A percentile compares a stretch with the other conserved stretches of the same genome.
These are phyloP conservation scores for Dendropsophus ebraccatus DNA, from an alignment of 2,113 vertebrate species.

Conservation along the genomic window DNA sequence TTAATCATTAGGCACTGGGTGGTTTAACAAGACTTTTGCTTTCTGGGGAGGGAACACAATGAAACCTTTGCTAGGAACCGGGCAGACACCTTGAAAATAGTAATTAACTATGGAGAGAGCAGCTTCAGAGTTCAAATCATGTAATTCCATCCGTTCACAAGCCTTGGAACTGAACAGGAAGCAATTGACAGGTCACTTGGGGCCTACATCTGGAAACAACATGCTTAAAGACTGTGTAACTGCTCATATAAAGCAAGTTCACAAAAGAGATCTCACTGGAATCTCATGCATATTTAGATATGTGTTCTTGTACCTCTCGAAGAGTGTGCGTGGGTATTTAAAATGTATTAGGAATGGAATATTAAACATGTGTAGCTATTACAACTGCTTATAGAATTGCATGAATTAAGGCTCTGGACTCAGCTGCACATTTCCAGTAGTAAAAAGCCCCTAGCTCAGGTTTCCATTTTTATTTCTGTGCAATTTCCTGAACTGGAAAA, in stretches of 20 bases:
- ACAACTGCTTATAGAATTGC: not conserved
- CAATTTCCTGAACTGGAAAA: constrained; percentile 12
- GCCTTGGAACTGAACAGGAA: constrained; percentile 63
- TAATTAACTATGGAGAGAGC: constrained; percentile 63
- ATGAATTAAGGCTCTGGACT: not conserved
- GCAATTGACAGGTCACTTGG: constrained; percentile 64
- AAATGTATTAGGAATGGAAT: not conserved
- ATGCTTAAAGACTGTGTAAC: constrained; percentile 73
- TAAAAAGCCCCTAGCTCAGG: constrained; percentile 20
- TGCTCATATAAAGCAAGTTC: constrained; percentile 60
- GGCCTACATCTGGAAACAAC: constrained; percentile 73
- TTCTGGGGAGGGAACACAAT: constrained; percentile 60
- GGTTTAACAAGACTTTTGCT: constrained; percentile 68
- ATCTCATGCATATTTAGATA: not conserved
- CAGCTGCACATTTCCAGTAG: not conserved
- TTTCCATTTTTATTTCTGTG: not conserved
- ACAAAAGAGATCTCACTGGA: not conserved
- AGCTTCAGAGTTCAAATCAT: constrained; percentile 30
- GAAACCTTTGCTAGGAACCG: constrained; percentile 59
- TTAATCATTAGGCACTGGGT: constrained; percentile 64
- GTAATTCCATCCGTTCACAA: constrained; percentile 66
- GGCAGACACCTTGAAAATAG: constrained; percentile 63
- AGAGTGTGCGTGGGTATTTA: not conserved
- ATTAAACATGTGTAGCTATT: not conserved
- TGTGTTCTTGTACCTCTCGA: not conserved